phyloP scores from a whole-genome alignment of 1,140 invertebrate species.

The Zaprionus inermis region DNA sequence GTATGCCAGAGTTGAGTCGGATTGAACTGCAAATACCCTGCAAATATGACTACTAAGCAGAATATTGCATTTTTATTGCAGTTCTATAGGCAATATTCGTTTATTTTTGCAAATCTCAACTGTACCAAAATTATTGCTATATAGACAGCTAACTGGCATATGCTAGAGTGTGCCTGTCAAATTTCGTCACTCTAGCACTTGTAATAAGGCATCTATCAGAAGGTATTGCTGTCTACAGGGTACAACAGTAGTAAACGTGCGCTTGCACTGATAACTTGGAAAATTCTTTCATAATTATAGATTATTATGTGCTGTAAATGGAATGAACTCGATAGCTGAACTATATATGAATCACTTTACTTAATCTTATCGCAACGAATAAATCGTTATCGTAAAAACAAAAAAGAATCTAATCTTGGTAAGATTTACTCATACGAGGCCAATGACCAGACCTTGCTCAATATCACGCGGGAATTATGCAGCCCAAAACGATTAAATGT shows the following conservation, averaged over 20 bases:
- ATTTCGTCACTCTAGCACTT: too few species aligned
- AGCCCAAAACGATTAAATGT: conserved; percentile 69
- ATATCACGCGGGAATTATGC: conserved; percentile 26
- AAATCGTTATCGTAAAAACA: not conserved
- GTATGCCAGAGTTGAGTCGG: not conserved
- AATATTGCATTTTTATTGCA: too few species aligned
- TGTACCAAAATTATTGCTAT: too few species aligned
- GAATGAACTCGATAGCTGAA: conserved; percentile 1
- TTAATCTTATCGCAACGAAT: conserved; percentile 32
- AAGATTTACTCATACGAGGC: conserved; percentile 22
- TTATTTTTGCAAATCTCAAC: too few species aligned
- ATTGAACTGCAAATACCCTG: conserved; percentile 1
- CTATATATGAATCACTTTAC: conserved; percentile 21
- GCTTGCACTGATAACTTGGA: conserved; percentile 7
- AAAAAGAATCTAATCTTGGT: conserved; percentile 22
- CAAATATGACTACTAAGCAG: too few species aligned
- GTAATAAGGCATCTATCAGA: not conserved
- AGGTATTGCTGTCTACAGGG: not conserved
- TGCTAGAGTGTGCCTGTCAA: too few species aligned
- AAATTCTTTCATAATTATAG: conserved; percentile 14
- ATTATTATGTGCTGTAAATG: conserved; percentile 3
- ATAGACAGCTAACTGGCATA: too few species aligned
- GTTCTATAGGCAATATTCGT: too few species aligned
- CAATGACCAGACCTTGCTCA: conserved; percentile 51
- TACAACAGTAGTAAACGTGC: not conserved